Evolutionary conservation across 2,888 invertebrate genomes (phyloP).

Genomic region (Sphecodes monilicornis): DNA sequence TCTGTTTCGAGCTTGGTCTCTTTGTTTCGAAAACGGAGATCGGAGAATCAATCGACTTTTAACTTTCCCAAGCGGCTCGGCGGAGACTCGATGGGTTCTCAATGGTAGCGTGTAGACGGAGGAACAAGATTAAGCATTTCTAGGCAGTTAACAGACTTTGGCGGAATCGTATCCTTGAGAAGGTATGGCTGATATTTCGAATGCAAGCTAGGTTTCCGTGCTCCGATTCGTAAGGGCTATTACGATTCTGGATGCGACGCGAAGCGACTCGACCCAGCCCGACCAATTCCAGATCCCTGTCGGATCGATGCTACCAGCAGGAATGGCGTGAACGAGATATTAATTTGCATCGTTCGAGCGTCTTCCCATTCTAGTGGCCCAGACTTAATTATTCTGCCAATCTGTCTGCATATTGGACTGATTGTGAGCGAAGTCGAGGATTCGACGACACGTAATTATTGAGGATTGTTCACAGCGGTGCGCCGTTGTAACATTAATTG

Average conservation of each 20-base stretch:
- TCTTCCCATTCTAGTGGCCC: conserved; percentile 57
- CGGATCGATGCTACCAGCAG: conserved; percentile 60
- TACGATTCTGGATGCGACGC: conserved; percentile 54
- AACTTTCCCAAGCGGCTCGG: neutral
- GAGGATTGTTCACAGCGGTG: conserved; percentile 58
- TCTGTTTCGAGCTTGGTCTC: neutral
- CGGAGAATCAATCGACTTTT: neutral
- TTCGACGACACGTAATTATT: conserved; percentile 67
- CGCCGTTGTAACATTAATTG: conserved; percentile 53
- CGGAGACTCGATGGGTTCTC: neutral
- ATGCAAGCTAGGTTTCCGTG: conserved; percentile 55
- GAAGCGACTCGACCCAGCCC: conserved; percentile 3
- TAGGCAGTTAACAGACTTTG: conserved; percentile 37
- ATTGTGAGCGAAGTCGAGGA: conserved; percentile 52
- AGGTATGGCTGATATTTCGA: conserved; percentile 44
- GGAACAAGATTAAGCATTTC: conserved; percentile 34
- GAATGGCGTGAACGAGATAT: conserved; percentile 66
- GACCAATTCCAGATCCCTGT: conserved; percentile 50
- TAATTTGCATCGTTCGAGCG: conserved; percentile 67
- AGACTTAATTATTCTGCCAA: conserved; percentile 72
- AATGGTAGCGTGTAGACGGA: neutral
- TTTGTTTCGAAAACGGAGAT: neutral
- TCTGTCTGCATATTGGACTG: conserved; percentile 68
- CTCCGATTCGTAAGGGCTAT: conserved; percentile 57
- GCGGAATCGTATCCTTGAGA: conserved; percentile 42